Conservation (phyloP, 2,113 vertebrate genomes). For the Xyliphius kryptos region DNA sequence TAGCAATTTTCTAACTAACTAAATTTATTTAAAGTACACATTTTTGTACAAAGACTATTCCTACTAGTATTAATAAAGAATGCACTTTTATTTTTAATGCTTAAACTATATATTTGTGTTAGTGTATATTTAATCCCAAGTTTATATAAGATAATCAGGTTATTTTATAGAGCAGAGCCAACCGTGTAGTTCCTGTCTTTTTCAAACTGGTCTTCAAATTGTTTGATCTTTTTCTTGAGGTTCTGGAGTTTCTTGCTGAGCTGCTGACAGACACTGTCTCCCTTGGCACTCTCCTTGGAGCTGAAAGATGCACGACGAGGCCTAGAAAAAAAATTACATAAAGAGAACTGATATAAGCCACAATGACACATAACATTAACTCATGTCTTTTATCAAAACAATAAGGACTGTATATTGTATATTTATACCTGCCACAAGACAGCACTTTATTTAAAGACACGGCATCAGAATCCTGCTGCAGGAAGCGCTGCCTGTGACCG, state of each 20-base stretch:
- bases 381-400: too few relatives aligned
- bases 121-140: too few relatives aligned
- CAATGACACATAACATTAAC: too few relatives aligned
- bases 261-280: slow-evolving; percentile 82
- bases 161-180: slow-evolving; percentile 10
- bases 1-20: too few relatives aligned
- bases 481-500: slow-evolving; percentile 86
- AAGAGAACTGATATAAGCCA: too few relatives aligned
- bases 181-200: slow-evolving; percentile 92
- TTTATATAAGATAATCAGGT: too few relatives aligned
- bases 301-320: slow-evolving; percentile 84
- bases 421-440: slow-evolving; percentile 73
- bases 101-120: too few relatives aligned
- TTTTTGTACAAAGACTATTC: too few relatives aligned
- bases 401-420: background rate
- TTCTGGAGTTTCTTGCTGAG: slow-evolving; percentile 92
- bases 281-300: slow-evolving; percentile 86
- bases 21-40: too few relatives aligned
- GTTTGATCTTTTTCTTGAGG: slow-evolving; percentile 90
- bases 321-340: slow-evolving; percentile 52
- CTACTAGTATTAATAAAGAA: too few relatives aligned
- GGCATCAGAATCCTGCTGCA: slow-evolving; percentile 79
- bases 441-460: slow-evolving; percentile 83
- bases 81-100: too few relatives aligned
- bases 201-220: slow-evolving; percentile 97